Evolutionary conservation across 2,888 invertebrate species (phyloP), one percentile per base, ranked within the genome.

Genomic region (Phyllotreta cruciferae): DNA sequence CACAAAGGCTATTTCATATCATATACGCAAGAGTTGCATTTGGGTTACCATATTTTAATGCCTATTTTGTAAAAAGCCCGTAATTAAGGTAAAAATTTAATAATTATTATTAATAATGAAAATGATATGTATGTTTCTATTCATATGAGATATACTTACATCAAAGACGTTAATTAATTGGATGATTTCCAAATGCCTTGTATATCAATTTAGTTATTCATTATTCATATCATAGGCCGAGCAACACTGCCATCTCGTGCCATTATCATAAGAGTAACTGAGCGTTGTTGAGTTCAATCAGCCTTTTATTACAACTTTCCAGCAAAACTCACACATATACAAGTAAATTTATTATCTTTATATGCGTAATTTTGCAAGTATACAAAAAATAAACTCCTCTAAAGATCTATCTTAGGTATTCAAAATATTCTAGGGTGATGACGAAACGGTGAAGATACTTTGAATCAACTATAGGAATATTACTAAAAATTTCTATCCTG

Each of bases 191-290:
- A 75, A 79, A 78, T 79, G 79, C 80, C 80, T 80, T 80, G 79
- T 79, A 80, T 78, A 80, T 78, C 77, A 78, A 76, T 66, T 75
- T 80, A 77, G 79, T 79, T 73, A 79, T 79, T 79, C 79, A 78
- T 79, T 76, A 77, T 78, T 58, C 78, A 78, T 79, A 79, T 79
- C 79, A 78, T 78, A 82, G 82, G 76, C 79, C 74, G 75, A 81
- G 71, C 70, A 71, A 72, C 73, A 73, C 73, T 74, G 73, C 73
- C 73, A 74, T 70, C 71, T 71, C 69, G 71, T 71, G 72, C 72
- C 72, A 72, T 73, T 73, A 73, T 69, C 70, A 70, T 68, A 66
- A 70, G 73, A 75, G 75, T 64, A 61, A 56, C 50, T 35, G 53
- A 64, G 60, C 61, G 56, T 56, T 52, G 45, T 62, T 57, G 54